Percentiles rank a stretch among this genome's conserved stretches.
phyloP scores from a whole-genome alignment of 2,888 invertebrate species.

The Clusia tigrina region DNA sequence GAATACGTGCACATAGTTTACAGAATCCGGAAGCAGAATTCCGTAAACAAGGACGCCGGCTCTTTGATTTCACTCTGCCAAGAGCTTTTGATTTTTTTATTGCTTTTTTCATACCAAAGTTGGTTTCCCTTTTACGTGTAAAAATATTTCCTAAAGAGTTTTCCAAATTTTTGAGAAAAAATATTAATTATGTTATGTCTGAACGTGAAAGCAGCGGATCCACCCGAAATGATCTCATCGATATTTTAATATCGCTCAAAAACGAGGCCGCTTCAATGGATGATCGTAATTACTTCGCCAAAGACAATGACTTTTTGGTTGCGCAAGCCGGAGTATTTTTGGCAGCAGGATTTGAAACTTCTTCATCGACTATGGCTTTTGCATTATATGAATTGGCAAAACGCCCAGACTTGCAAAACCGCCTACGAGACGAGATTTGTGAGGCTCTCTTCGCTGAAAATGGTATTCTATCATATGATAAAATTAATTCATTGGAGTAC shows the following conservation, averaged over 20 bases:
- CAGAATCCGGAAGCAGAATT: constrained; percentile 57
- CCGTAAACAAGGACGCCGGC: constrained; percentile 44
- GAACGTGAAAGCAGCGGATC: constrained; percentile 61
- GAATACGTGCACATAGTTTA: constrained; percentile 55
- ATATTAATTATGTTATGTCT: constrained; percentile 62
- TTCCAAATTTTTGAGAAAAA: constrained; percentile 57
- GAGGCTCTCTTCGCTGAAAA: constrained; percentile 52
- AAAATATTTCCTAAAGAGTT: constrained; percentile 53
- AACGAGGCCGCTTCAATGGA: constrained; percentile 44
- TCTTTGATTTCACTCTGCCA: constrained; percentile 43
- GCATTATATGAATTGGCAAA: constrained; percentile 62
- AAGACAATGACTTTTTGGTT: constrained; percentile 51
- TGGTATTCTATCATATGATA: constrained; percentile 63
- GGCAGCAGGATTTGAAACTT: constrained; percentile 61
- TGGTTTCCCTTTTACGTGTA: constrained; percentile 45
- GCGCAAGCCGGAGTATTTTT: constrained; percentile 62
- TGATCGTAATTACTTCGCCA: constrained; percentile 38
- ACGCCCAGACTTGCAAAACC: constrained; percentile 62
- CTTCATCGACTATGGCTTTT: constrained; percentile 64
- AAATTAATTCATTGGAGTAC: constrained; percentile 62
- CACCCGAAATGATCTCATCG: constrained; percentile 66
- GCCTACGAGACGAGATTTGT: constrained; percentile 63
- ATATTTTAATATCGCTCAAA: constrained; percentile 64
- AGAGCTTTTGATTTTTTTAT: constrained; percentile 52
- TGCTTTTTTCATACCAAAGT: constrained; percentile 57